Evolutionary conservation across 2,797 vertebrate genomes (phyloP).

Genomic region (Coracias cyanogaster): DNA sequence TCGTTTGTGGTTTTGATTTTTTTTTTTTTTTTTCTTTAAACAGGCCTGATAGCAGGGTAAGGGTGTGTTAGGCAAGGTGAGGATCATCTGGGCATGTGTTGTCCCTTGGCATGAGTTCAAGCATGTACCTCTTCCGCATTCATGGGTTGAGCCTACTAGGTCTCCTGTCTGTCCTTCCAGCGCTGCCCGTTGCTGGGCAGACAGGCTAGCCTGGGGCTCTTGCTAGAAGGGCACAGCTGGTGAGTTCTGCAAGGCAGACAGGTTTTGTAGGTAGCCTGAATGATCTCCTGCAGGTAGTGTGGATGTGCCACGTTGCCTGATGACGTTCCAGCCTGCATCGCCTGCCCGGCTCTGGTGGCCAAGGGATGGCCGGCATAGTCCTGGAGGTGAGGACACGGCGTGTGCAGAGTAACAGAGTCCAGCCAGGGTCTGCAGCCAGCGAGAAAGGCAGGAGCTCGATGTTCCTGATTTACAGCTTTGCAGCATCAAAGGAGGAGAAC

Average conservation of each 20-base stretch:
- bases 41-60: background rate
- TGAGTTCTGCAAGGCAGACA: conserved; percentile 49
- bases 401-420: background rate
- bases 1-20: background rate
- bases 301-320: background rate
- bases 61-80: background rate
- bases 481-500: conserved; percentile 26
- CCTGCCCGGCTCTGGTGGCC: fast-evolving
- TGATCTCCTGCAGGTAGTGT: background rate
- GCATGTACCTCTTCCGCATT: fast-evolving
- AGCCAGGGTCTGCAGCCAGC: conserved; percentile 11
- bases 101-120: background rate
- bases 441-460: background rate
- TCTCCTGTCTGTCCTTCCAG: background rate
- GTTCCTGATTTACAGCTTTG: conserved; percentile 23
- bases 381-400: background rate
- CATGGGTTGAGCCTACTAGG: fast-evolving
- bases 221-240: conserved; percentile 27
- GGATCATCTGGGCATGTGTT: background rate
- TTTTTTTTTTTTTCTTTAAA: background rate
- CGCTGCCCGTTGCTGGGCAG: background rate
- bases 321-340: background rate
- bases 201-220: conserved; percentile 44
- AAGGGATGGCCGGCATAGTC: background rate
- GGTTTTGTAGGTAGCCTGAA: conserved; percentile 49